Base-by-base conservation (phyloP, 2,888 invertebrate genomes). In the Lucinisca nassula region DNA sequence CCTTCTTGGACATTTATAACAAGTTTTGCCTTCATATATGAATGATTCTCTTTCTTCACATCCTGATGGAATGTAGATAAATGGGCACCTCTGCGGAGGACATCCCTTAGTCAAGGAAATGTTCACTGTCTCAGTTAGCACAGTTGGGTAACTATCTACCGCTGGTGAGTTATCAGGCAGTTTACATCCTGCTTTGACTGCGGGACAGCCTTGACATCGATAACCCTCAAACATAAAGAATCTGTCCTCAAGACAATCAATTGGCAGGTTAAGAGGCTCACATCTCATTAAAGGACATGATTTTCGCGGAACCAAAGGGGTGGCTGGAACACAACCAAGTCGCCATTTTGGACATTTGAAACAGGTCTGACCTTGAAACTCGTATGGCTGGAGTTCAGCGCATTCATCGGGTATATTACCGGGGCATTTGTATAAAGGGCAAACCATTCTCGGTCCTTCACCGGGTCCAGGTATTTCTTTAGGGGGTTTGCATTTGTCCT, bases 331-430 rank as follows among this genome's bases (percentile, higher is more conserved):
- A 40, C 83, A 83, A 17, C 73, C 83, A 27, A 35, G 8, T 8
- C 80, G 45, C 75, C 75, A 72, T 32, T 45, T 58, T 17, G 84
- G 79, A 76, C 84, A 84, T 21, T 32, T 40, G 12, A 27, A 45
- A 37, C 84, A 84, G 30, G 37, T 70, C 38, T 61, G 55, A 3
- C 84, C 84, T 40, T 45, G 45, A 45, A 79, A 84, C 3, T 75
- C 38, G 49, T 55, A 85, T 6, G 76, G 32, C 1, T 45, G 37
- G 4, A 24, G 35, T 14, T 77, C 81, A 17, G 14, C 35, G 67
- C 85, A 85, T 72, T 80, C 85, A 10, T 38, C 35, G 21, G 85
- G 81, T 0, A 85, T 85, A 32, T 74, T 74, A 17, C 35, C 67
- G 17, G 35, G 12, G 35, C 67, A 67, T 8, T 67, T 12, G 1